Evolutionary conservation across 2,888 invertebrate genomes (phyloP), one percentile per base, ranked within the genome.

Genomic region (Lomographa bimaculata): DNA sequence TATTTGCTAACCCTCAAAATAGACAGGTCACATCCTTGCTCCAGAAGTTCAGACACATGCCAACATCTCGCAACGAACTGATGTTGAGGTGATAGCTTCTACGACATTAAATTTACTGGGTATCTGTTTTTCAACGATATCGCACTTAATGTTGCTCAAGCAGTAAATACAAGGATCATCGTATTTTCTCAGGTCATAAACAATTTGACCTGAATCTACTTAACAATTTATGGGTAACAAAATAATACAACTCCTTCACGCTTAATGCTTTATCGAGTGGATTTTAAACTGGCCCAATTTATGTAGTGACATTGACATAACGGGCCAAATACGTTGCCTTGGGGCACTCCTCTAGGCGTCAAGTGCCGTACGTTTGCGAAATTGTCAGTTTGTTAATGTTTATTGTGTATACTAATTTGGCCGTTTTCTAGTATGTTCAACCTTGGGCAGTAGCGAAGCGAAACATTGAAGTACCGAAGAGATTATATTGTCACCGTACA

Each of bases 291-390:
- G 62, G 58, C 64, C 65, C 49, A 66, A 44, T 58, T 61, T 52
- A 48, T 44, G 37, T 32, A 26, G 12, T 54, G 70, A 59, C 73
- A 71, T 67, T 72, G 73, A 71, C 67, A 69, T 57, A 55, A 58
- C 62, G 64, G 57, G 35, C 67, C 60, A 39, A 64, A 62, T 57
- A 45, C 37, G 53, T 51, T 51, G 23, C 65, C 61, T 60, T 71
- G 65, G 42, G 57, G 47, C 48, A 53, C 56, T 52, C 55, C 50
- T 37, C 50, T 43, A 45, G 40, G 21, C 14, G 42, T 32, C 30
- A 24, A 46, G 28, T 32, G 40, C 20, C 32, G 45, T 36, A 18
- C 28, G 33, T 46, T 53, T 55, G 58, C 54, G 51, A 62, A 61
- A 61, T 57, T 51, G 51, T 48, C 49, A 49, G 50, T 57, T 56